A percentile compares a stretch with the other conserved stretches of the same genome.
phyloP scores from a whole-genome alignment of 1,140 invertebrate species.

The Diorhabda carinulata region DNA sequence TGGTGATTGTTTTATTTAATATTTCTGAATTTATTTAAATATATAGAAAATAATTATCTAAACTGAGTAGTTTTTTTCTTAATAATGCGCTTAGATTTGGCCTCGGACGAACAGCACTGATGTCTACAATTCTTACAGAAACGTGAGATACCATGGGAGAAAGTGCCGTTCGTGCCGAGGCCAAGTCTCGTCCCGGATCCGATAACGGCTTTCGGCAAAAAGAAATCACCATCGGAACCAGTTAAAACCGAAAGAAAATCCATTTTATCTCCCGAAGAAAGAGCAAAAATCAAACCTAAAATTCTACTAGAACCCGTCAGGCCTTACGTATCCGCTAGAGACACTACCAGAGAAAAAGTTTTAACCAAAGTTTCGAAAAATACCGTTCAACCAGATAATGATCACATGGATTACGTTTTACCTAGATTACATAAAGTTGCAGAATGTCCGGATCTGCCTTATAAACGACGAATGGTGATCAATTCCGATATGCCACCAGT shows the following conservation, averaged over 20 bases:
- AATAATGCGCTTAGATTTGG: slow-evolving; percentile 16
- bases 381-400: slow-evolving; percentile 54
- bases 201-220: slow-evolving; percentile 73
- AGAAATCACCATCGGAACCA: slow-evolving; percentile 41
- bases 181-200: slow-evolving; percentile 76
- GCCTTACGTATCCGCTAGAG: slow-evolving; percentile 60
- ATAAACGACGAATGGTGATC: slow-evolving; percentile 39
- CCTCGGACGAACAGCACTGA: slow-evolving; percentile 39
- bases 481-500: slow-evolving; percentile 36
- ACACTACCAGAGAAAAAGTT: slow-evolving; percentile 58
- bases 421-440: slow-evolving; percentile 54
- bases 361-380: slow-evolving; percentile 45
- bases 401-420: slow-evolving; percentile 59
- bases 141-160: slow-evolving; percentile 75
- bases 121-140: slow-evolving; percentile 59
- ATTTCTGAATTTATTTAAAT: background rate
- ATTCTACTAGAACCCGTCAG: slow-evolving; percentile 53
- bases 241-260: slow-evolving; percentile 26
- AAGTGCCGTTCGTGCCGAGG: slow-evolving; percentile 75
- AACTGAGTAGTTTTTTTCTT: background rate
- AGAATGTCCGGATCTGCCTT: slow-evolving; percentile 42
- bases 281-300: slow-evolving; percentile 56
- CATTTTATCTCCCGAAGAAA: slow-evolving; percentile 45
- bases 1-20: too few relatives aligned
- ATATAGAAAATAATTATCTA: background rate